Evolutionary conservation across 2,888 invertebrate genomes (phyloP), one percentile per base, ranked within the genome.

Genomic region (Margaritifera margaritifera): DNA sequence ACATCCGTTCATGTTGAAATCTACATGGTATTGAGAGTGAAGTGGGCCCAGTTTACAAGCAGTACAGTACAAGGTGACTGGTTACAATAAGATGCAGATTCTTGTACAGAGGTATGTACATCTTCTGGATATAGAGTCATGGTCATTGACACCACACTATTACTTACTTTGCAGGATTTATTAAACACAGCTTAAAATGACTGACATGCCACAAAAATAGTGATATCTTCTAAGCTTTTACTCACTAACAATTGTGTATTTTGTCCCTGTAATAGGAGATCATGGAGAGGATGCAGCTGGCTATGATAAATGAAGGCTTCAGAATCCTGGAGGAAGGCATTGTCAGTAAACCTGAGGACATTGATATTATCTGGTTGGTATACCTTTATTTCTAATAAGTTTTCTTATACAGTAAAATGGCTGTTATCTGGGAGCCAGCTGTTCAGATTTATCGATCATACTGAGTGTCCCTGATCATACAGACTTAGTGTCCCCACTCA

Each of bases 291-390:
- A 78, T 83, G 65, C n/a, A 83, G 66, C 87, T 75, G 76, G 68
- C 84, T 15, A 65, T 80, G 63, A 84, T 88, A 53, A 88, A 88
- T 74, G 88, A 88, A 73, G 86, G 87, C 8, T 87, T 88, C 73
- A 83, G 80, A 62, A 79, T 86, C 55, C 69, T 88, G 61, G 87
- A 88, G 69, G 87, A 88, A 57, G 84, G 86, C 27, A 79, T 86
- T 8, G 86, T 83, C 52, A 73, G 75, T 31, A 83, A 80, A 68
- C 84, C 88, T 19, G 84, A 87, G 63, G 87, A 87, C 68, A 85
- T 88, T 66, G 88, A 88, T 70, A 75, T 84, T 52, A 83, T 84
- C 59, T 86, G 84, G 87, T 88, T 68, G 72, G 80, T 72, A n/a
- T 53, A 19, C 6, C 15, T 24, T 19, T 31, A n/a, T 15, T 24